phyloP scores from a whole-genome alignment of 2,797 vertebrate species.

The Chelmon rostratus region DNA sequence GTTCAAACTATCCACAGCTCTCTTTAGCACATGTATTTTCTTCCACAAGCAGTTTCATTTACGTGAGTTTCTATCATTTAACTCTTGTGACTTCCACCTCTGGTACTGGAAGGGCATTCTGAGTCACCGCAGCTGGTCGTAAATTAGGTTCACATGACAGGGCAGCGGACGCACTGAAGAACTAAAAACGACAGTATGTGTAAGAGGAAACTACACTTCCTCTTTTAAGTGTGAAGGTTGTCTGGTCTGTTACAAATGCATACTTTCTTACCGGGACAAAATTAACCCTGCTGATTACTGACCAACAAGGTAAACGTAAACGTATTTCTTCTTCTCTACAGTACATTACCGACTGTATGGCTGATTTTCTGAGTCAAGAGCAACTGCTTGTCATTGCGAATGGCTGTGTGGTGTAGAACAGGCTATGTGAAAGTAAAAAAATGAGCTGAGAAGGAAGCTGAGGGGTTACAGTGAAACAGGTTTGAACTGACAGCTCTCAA shows the following conservation, averaged over 20 bases:
- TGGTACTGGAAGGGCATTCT: conserved; percentile 21
- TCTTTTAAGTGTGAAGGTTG: conserved; percentile 30
- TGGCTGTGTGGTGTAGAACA: neutral
- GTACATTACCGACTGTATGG: neutral
- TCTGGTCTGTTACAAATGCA: neutral
- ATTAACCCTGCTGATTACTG: neutral
- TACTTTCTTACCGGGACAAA: neutral
- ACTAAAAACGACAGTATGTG: conserved; percentile 10
- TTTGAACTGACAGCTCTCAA: conserved; percentile 10
- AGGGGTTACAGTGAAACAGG: conserved; percentile 20
- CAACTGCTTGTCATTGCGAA: neutral
- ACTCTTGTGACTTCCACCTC: neutral
- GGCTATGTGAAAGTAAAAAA: neutral
- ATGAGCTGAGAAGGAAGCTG: neutral
- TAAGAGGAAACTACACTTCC: conserved; percentile 59
- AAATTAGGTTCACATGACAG: conserved; percentile 75
- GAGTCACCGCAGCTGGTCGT: conserved; percentile 27
- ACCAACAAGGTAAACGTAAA: conserved; percentile 60
- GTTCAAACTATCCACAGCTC: neutral
- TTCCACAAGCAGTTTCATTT: neutral
- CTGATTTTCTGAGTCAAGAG: neutral
- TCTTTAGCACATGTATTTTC: neutral
- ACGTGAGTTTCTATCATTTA: neutral
- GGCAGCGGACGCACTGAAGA: conserved; percentile 12
- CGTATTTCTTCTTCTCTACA: neutral